Percentiles rank a stretch among this genome's conserved stretches.
phyloP scores from a whole-genome alignment of 2,888 invertebrate genomes.

The Merodon equestris region DNA sequence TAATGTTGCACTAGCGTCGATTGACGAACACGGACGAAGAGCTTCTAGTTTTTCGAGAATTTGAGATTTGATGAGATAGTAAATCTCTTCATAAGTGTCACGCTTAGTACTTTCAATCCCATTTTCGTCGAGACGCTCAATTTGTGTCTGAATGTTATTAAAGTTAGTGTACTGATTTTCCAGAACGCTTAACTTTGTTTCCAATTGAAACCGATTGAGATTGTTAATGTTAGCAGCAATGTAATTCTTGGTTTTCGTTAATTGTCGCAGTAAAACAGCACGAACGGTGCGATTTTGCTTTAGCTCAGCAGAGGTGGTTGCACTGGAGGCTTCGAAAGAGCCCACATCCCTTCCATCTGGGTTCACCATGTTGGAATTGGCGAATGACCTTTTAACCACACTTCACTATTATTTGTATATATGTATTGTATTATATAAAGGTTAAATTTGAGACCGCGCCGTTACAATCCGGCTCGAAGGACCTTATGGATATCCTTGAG shows the following conservation, averaged over 20 bases:
- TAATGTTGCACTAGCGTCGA: not conserved
- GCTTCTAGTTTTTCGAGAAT: not conserved
- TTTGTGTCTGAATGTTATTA: conserved; percentile 3
- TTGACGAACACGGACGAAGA: not conserved
- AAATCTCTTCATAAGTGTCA: not conserved
- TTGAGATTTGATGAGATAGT: not conserved
- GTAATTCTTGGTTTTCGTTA: not conserved
- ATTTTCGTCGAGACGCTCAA: not conserved
- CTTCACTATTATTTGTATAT: too few relatives aligned
- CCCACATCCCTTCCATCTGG: too few relatives aligned
- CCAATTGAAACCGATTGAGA: not conserved
- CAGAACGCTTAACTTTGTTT: conserved; percentile 3
- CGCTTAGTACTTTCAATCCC: not conserved
- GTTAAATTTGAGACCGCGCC: too few relatives aligned
- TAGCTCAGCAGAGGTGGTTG: not conserved
- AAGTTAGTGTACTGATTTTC: not conserved
- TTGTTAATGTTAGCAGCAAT: not conserved
- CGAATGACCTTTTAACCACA: too few relatives aligned
- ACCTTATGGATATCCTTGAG: too few relatives aligned
- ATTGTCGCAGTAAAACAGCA: not conserved
- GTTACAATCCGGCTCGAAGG: not conserved
- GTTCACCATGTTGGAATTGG: too few relatives aligned
- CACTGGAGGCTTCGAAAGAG: too few relatives aligned
- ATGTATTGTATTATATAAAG: too few relatives aligned
- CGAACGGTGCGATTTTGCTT: not conserved